These are phyloP conservation scores for Choloepus didactylus DNA, from an alignment of 2,797 vertebrate genomes.

Conservation along the genomic window DNA sequence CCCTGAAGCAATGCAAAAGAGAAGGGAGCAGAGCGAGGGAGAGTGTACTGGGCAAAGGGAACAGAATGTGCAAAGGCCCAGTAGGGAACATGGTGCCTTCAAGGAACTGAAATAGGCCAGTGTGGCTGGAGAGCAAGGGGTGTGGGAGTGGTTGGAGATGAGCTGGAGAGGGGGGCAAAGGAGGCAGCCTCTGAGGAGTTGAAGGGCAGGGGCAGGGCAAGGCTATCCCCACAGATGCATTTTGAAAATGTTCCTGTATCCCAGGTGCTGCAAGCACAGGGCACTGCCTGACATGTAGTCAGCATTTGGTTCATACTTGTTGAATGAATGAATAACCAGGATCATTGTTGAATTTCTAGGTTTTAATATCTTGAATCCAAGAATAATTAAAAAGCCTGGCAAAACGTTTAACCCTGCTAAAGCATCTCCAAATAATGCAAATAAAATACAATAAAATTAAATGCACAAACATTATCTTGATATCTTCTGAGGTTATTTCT, in stretches of 20 bases:
- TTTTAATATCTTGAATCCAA: constrained; percentile 9
- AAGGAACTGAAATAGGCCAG: background rate
- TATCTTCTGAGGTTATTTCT: constrained; percentile 15
- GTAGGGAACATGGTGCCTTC: background rate
- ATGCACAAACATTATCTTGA: background rate
- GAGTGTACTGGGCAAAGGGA: background rate
- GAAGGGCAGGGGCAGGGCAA: background rate
- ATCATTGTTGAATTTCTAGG: constrained; percentile 30
- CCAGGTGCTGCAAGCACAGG: background rate
- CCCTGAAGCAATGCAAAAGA: background rate
- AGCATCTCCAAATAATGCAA: constrained; percentile 12
- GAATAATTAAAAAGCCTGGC: constrained; percentile 39
- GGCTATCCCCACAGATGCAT: background rate
- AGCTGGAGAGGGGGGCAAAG: background rate
- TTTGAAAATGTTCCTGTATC: constrained; percentile 43
- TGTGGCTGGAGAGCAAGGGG: background rate
- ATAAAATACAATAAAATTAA: constrained; percentile 46
- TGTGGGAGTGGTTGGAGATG: background rate
- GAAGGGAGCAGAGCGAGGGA: too few relatives aligned
- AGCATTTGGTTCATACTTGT: background rate
- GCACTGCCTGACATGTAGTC: background rate
- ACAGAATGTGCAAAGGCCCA: background rate
- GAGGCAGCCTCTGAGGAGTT: background rate
- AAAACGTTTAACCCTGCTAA: background rate
- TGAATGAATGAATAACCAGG: constrained; percentile 35